Percentiles rank a stretch among this genome's conserved stretches.
phyloP scores from a whole-genome alignment of 2,797 vertebrate genomes.

The Lemur catta region DNA sequence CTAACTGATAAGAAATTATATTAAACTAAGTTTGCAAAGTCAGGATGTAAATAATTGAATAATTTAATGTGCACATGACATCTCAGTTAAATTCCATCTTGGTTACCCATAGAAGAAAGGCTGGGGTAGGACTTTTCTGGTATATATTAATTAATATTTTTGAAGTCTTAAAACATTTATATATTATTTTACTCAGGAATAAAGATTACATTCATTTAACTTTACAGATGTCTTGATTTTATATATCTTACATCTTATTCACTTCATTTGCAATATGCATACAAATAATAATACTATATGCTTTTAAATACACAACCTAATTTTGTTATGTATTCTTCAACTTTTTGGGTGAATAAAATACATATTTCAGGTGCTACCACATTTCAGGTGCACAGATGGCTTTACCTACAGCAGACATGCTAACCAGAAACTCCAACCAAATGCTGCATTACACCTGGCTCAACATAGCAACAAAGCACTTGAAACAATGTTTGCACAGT shows the following conservation, averaged over 20 bases:
- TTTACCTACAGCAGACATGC: neutral
- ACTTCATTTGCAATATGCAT: neutral
- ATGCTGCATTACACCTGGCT: neutral
- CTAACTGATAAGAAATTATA: conserved; percentile 8
- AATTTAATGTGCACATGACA: neutral
- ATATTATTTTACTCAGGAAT: conserved; percentile 16
- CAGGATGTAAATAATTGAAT: neutral
- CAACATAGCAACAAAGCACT: neutral
- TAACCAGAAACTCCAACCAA: neutral
- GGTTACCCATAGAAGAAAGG: neutral
- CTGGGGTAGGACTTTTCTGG: neutral
- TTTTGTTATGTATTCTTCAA: conserved; percentile 10
- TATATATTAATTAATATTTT: neutral
- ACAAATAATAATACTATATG: neutral
- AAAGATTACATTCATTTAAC: conserved; percentile 3
- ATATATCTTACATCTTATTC: neutral
- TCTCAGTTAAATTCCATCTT: neutral
- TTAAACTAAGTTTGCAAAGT: neutral
- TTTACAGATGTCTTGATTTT: neutral
- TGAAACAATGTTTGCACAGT: neutral
- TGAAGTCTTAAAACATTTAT: conserved; percentile 36
- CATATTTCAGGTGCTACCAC: neutral
- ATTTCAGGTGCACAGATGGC: neutral
- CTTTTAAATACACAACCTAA: conserved; percentile 15
- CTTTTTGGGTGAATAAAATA: conserved; percentile 23